Evolutionary conservation across 1,140 invertebrate species (phyloP).

Genomic region (Venustaconcha ellipsiformis): DNA sequence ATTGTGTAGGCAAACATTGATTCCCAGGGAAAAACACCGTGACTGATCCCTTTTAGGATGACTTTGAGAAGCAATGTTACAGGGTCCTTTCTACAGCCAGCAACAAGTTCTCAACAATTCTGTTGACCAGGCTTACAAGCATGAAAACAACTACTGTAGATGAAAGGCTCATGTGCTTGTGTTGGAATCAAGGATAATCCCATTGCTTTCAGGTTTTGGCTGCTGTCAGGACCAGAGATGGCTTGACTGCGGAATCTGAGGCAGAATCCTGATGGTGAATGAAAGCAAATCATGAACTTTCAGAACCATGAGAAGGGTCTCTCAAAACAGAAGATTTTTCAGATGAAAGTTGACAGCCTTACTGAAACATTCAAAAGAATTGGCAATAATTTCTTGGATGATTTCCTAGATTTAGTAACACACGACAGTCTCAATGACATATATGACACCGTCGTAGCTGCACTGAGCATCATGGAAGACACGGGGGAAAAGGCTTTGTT

Average conservation of each 20-base stretch:
- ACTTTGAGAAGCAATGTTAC: too few relatives aligned
- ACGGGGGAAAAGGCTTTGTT: background rate
- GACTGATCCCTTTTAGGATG: too few relatives aligned
- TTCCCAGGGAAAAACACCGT: too few relatives aligned
- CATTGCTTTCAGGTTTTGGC: constrained; percentile 9
- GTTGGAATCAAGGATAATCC: constrained; percentile 35
- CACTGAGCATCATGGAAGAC: background rate
- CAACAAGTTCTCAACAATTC: constrained; percentile 32
- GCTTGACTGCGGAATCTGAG: constrained; percentile 16
- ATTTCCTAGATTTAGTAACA: constrained; percentile 2
- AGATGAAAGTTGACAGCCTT: background rate
- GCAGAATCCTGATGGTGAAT: background rate
- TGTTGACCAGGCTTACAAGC: constrained; percentile 53
- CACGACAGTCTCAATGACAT: background rate
- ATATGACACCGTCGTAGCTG: background rate
- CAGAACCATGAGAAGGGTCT: constrained; percentile 1
- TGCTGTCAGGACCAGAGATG: constrained; percentile 12
- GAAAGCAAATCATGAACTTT: background rate
- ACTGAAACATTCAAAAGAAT: background rate
- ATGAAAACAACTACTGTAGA: constrained; percentile 8
- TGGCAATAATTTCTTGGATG: constrained; percentile 1
- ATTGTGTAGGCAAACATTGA: too few relatives aligned
- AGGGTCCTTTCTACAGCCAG: background rate
- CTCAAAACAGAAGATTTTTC: background rate
- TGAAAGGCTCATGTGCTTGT: constrained; percentile 48